Conservation (phyloP, 2,113 vertebrate species). For the Emydura subglobosa region DNA sequence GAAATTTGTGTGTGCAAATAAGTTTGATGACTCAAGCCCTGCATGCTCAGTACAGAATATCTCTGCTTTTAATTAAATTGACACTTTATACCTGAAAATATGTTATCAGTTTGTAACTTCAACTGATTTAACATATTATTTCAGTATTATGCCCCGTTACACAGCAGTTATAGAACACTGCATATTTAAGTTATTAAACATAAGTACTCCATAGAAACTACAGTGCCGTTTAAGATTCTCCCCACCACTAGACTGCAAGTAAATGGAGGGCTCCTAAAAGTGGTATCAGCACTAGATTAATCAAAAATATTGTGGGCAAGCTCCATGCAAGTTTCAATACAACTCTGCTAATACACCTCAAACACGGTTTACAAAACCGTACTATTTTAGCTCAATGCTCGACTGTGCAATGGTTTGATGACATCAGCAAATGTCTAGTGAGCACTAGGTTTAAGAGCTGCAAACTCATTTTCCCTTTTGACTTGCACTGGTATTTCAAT, state of each 20-base stretch:
- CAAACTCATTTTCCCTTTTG: neutral
- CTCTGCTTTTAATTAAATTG: accelerated
- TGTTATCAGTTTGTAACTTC: too few species aligned
- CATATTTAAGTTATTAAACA: neutral
- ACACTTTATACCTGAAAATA: neutral
- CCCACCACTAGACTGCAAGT: neutral
- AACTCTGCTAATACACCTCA: neutral
- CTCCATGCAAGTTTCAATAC: neutral
- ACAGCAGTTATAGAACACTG: neutral
- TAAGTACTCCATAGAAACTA: neutral
- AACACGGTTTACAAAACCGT: neutral
- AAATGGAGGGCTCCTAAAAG: neutral
- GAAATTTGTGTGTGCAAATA: neutral
- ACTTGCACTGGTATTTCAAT: neutral
- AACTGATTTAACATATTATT: neutral
- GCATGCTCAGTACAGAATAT: neutral
- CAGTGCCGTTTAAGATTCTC: neutral
- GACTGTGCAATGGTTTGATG: neutral
- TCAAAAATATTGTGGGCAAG: neutral
- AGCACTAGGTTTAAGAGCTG: neutral
- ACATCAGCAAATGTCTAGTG: neutral
- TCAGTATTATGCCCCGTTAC: neutral
- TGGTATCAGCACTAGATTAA: neutral
- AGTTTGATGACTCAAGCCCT: accelerated
- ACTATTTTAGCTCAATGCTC: neutral